Percentiles rank a stretch among this genome's conserved stretches.
Evolutionary conservation across 2,113 vertebrate genomes (phyloP).

Genomic region (Scatophagus argus): DNA sequence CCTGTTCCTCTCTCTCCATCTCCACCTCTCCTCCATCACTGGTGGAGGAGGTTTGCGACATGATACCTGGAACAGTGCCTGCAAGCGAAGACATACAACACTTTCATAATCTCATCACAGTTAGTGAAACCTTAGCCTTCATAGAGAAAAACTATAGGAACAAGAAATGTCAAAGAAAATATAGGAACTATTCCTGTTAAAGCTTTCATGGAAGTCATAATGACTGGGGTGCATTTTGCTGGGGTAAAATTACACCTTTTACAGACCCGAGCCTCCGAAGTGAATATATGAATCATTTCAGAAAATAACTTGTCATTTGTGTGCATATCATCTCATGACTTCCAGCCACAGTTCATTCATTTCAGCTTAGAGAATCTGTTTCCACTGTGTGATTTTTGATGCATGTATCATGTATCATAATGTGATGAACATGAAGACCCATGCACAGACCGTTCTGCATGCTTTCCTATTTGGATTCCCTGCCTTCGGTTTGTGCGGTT

Average conservation of each 20-base stretch:
- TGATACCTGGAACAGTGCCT: not conserved
- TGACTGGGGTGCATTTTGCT: not conserved
- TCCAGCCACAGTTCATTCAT: constrained; percentile 3
- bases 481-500: not conserved
- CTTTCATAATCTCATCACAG: not conserved
- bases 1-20: not conserved
- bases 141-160: too few relatives aligned
- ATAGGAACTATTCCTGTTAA: not conserved
- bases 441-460: not conserved
- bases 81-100: not conserved
- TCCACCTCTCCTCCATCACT: not conserved
- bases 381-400: constrained; percentile 3
- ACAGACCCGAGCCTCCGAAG: not conserved
- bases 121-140: too few relatives aligned
- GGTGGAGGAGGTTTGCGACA: too few relatives aligned
- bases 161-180: not conserved
- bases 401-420: not conserved
- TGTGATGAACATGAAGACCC: constrained; percentile 3
- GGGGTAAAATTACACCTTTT: not conserved
- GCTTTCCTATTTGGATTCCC: not conserved
- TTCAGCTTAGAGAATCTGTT: constrained; percentile 8
- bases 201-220: constrained; percentile 7
- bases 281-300: constrained; percentile 8
- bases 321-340: constrained; percentile 13
- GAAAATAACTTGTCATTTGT: constrained; percentile 7